Conservation (phyloP, 2,797 vertebrate species). For the Jordanella pulchra region DNA sequence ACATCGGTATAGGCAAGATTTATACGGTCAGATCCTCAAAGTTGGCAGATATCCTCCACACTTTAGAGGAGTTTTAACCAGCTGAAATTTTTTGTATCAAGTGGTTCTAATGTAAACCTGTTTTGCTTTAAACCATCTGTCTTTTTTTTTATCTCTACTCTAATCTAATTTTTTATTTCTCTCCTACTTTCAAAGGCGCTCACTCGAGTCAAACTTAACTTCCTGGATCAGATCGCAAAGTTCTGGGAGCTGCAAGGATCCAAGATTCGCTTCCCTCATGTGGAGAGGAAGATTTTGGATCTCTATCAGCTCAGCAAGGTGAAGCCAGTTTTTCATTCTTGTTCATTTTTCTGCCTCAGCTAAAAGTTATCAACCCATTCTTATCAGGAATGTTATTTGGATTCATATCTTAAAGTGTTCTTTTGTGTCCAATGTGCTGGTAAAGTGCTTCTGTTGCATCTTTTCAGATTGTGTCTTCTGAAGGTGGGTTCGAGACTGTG, state of each 20-base stretch:
- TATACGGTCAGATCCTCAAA: not conserved
- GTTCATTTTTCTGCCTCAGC: not conserved
- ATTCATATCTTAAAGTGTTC: not conserved
- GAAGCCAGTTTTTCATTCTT: not conserved
- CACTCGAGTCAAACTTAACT: slow-evolving; percentile 95
- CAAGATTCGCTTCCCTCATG: slow-evolving; percentile 93
- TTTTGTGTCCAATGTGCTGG: not conserved
- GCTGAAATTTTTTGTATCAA: not conserved
- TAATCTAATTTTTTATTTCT: slow-evolving; percentile 1
- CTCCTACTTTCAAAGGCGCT: slow-evolving; percentile 83
- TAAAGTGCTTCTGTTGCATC: not conserved
- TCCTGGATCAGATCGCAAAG: slow-evolving; percentile 96
- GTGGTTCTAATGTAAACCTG: not conserved
- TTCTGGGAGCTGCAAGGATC: slow-evolving; percentile 99
- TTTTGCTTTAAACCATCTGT: not conserved
- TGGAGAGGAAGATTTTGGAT: slow-evolving; percentile 94
- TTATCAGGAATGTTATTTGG: too few species aligned
- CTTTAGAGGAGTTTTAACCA: slow-evolving; percentile 2
- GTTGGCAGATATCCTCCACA: not conserved
- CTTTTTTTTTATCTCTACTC: not conserved
- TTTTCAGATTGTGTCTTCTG: slow-evolving; percentile 89
- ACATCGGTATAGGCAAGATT: not conserved
- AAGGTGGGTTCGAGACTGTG: slow-evolving; percentile 93
- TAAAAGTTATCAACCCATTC: too few species aligned
- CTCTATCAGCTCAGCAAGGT: slow-evolving; percentile 97